These are phyloP conservation scores for Sinocyclocheilus grahami DNA, from an alignment of 2,113 vertebrate genomes.

Conservation along the genomic window DNA sequence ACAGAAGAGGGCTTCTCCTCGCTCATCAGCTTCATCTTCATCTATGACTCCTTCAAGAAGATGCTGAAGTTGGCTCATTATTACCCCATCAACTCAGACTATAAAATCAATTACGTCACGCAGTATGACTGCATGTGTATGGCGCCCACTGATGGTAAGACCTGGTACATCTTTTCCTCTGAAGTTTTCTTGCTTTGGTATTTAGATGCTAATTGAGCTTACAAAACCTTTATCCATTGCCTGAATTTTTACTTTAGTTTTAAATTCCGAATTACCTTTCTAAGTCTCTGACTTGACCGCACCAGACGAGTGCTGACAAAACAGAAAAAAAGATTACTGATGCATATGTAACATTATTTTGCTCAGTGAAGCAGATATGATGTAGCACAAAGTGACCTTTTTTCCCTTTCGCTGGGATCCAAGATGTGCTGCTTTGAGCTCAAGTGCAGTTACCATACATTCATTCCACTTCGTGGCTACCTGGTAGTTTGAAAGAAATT, in stretches of 20 bases:
- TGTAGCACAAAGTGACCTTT: constrained; percentile 23
- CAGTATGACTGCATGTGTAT: constrained; percentile 88
- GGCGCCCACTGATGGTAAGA: constrained; percentile 81
- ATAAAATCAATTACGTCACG: constrained; percentile 81
- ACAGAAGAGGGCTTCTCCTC: constrained; percentile 97
- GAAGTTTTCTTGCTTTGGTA: background rate
- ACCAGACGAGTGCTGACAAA: constrained; percentile 26
- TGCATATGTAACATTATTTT: constrained; percentile 34
- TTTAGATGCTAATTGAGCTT: background rate
- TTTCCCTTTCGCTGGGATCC: background rate
- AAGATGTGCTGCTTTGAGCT: background rate
- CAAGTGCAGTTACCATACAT: background rate
- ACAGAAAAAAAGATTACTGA: constrained; percentile 30
- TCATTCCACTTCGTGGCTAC: background rate
- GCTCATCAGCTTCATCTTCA: constrained; percentile 99
- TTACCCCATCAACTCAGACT: constrained; percentile 91
- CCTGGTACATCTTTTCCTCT: too few relatives aligned
- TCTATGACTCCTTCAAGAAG: constrained; percentile 98
- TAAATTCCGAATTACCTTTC: background rate
- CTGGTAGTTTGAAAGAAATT: background rate
- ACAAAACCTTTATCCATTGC: background rate
- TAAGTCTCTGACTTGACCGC: background rate
- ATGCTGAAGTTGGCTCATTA: constrained; percentile 93
- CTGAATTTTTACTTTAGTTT: background rate
- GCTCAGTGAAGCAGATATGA: constrained; percentile 28